These are phyloP conservation scores for Ophraella communa DNA, from an alignment of 2,888 invertebrate species.

Conservation along the genomic window DNA sequence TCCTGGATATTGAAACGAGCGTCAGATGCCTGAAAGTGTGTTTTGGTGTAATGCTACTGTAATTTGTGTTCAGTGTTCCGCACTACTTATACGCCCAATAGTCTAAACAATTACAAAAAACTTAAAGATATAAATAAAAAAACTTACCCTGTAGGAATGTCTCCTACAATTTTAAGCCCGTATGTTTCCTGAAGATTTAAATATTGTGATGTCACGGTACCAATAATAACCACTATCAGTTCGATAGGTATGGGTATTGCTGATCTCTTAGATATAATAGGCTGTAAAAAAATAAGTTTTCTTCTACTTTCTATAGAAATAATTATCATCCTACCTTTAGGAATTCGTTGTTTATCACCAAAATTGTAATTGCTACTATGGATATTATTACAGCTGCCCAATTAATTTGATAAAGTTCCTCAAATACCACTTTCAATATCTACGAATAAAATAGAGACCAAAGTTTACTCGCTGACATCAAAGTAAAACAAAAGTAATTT, in stretches of 20 bases:
- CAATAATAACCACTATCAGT: constrained; percentile 72
- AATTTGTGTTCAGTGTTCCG: no score
- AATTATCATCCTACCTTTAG: constrained; percentile 63
- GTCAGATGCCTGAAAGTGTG: no score
- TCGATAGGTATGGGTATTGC: constrained; percentile 78
- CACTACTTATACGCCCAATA: no score
- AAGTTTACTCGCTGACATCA: no score
- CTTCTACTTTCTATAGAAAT: background rate
- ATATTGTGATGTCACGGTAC: constrained; percentile 70
- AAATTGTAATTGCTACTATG: constrained; percentile 62
- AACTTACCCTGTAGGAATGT: constrained; percentile 71
- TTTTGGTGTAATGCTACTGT: no score
- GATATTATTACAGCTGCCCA: constrained; percentile 55
- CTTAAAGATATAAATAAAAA: no score
- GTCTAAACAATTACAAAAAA: no score
- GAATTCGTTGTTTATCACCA: constrained; percentile 67
- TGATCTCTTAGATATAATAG: constrained; percentile 65
- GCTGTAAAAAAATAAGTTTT: constrained; percentile 57
- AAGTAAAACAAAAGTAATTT: no score
- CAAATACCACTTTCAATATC: constrained; percentile 37
- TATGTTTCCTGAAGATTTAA: constrained; percentile 63
- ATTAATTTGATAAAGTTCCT: constrained; percentile 25
- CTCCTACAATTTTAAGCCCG: constrained; percentile 67
- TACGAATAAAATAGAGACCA: constrained; percentile 30
- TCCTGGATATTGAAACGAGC: no score